These are phyloP conservation scores for Melinopterus prodromus DNA, from an alignment of 2,888 invertebrate species.

Conservation along the genomic window DNA sequence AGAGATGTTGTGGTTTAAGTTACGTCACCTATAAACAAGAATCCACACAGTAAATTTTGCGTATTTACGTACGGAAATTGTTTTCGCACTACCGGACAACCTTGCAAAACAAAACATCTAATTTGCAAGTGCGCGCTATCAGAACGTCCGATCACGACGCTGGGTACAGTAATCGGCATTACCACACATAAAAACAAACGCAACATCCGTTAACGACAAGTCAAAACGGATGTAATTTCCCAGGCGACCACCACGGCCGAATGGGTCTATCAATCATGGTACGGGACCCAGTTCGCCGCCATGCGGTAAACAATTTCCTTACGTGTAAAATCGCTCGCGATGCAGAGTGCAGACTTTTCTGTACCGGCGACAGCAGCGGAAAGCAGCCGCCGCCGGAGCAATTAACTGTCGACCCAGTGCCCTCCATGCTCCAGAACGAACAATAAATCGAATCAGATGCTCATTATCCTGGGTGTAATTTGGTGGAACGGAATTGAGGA, in stretches of 20 bases:
- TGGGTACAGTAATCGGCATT: not conserved
- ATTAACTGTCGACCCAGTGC: slow-evolving; percentile 25
- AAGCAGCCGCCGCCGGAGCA: not conserved
- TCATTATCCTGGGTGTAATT: not conserved
- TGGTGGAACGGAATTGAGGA: not conserved
- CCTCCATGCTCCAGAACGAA: slow-evolving; percentile 20
- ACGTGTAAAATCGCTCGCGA: not conserved
- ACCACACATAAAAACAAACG: not conserved
- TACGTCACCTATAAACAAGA: not conserved
- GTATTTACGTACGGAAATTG: not conserved
- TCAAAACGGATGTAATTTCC: not conserved
- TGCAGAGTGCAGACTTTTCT: not conserved
- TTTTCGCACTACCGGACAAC: not conserved
- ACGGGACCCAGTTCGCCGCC: slow-evolving; percentile 4
- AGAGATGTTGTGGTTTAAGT: not conserved
- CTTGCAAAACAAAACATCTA: not conserved
- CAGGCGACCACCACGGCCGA: not conserved
- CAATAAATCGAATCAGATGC: slow-evolving; percentile 12
- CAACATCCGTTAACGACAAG: not conserved
- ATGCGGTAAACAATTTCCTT: slow-evolving; percentile 4
- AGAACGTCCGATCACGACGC: not conserved
- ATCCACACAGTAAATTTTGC: not conserved
- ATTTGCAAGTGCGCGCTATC: not conserved
- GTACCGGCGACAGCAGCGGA: not conserved
- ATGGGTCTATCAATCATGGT: slow-evolving; percentile 4